phyloP scores from a whole-genome alignment of 2,797 vertebrate genomes.

The Adrianichthys oophorus region DNA sequence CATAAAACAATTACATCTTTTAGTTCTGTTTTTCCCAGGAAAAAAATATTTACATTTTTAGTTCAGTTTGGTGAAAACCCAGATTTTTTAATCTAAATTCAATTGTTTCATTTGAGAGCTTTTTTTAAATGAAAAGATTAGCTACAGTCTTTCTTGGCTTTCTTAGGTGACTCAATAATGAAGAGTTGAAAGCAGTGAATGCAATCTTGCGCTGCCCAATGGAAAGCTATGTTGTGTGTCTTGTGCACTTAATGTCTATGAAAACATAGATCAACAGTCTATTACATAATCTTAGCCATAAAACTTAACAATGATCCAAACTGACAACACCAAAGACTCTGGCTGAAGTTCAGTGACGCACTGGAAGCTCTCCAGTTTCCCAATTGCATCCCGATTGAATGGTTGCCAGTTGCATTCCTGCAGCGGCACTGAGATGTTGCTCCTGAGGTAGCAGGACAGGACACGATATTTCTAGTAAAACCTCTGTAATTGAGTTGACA shows the following conservation, averaged over 20 bases:
- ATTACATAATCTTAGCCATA: constrained; percentile 13
- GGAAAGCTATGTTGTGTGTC: constrained; percentile 1
- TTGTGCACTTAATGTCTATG: constrained; percentile 17
- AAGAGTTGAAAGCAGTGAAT: constrained; percentile 2
- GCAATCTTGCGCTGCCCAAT: constrained; percentile 7
- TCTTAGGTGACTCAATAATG: background rate
- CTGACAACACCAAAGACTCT: constrained; percentile 7
- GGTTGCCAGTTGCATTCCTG: constrained; percentile 11
- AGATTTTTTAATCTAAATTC: too few species aligned
- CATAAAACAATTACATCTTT: too few species aligned
- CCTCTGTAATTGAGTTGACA: constrained; percentile 68
- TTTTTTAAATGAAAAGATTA: too few species aligned
- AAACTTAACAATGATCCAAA: constrained; percentile 17
- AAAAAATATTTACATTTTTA: too few species aligned
- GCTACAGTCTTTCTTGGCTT: too few species aligned
- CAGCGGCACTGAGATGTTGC: constrained; percentile 28
- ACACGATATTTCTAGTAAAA: constrained; percentile 69
- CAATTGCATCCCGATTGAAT: constrained; percentile 2
- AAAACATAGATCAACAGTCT: background rate
- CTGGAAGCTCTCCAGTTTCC: constrained; percentile 3
- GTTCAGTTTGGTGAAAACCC: too few species aligned
- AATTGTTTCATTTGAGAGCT: too few species aligned
- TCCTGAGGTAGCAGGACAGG: constrained; percentile 44
- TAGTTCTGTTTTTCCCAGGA: too few species aligned
- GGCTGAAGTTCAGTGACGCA: background rate